Conservation (phyloP, 2,113 vertebrate species). For the Microcebus ravelobensis region DNA sequence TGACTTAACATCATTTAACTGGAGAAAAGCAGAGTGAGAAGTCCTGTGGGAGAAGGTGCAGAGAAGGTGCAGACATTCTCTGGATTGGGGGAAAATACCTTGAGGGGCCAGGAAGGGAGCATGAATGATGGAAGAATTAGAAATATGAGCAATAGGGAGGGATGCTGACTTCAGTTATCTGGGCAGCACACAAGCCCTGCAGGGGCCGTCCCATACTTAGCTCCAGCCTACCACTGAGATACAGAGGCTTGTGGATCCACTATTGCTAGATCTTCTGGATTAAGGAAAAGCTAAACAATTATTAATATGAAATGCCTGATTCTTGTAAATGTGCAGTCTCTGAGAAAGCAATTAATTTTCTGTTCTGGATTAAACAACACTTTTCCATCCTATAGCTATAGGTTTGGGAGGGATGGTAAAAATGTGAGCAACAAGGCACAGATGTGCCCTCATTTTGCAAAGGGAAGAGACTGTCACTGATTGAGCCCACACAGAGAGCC, state of each 20-base stretch:
- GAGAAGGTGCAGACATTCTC: neutral
- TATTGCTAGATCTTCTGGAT: neutral
- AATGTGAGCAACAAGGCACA: fast-evolving
- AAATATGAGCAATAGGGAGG: neutral
- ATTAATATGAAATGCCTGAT: neutral
- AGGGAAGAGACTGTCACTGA: neutral
- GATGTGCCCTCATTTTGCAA: neutral
- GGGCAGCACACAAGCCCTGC: fast-evolving
- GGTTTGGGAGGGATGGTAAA: neutral
- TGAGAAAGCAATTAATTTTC: neutral
- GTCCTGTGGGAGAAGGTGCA: neutral
- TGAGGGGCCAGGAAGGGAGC: neutral
- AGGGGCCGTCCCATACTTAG: neutral
- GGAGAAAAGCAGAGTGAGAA: neutral
- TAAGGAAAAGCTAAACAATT: neutral
- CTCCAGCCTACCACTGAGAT: too few species aligned
- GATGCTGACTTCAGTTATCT: too few species aligned
- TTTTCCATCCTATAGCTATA: neutral
- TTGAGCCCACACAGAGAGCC: neutral
- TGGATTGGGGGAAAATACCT: neutral
- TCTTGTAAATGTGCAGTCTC: neutral
- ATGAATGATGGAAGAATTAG: neutral
- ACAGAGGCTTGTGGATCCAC: too few species aligned
- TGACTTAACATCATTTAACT: neutral
- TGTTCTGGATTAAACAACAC: neutral